These are phyloP conservation scores for Trematocara zebra DNA, from an alignment of 2,113 vertebrate genomes.

Conservation along the genomic window DNA sequence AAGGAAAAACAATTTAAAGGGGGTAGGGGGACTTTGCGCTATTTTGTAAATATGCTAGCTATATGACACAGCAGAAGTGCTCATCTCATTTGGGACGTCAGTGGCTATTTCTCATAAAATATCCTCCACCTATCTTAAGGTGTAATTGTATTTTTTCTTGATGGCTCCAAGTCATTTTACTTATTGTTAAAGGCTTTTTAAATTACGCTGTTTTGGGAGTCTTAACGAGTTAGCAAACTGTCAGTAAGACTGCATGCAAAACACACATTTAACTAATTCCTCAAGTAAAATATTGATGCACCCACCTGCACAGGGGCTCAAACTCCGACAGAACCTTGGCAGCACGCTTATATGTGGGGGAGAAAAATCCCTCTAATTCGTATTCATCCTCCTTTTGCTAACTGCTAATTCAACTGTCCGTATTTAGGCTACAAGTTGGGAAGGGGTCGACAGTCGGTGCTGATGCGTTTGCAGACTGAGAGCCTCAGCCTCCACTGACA, in stretches of 20 bases:
- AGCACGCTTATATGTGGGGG: background rate
- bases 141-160: background rate
- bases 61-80: background rate
- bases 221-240: background rate
- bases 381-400: background rate
- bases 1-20: background rate
- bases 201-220: background rate
- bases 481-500: constrained; percentile 6
- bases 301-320: constrained; percentile 26
- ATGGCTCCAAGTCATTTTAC: background rate
- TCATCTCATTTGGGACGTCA: background rate
- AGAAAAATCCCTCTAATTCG: background rate
- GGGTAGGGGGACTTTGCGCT: background rate
- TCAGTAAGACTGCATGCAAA: background rate
- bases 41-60: background rate
- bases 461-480: background rate
- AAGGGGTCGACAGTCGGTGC: background rate
- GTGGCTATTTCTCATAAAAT: background rate
- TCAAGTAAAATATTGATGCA: background rate
- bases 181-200: background rate
- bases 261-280: background rate
- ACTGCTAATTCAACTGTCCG: background rate
- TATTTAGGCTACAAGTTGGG: background rate
- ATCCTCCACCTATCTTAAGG: background rate
- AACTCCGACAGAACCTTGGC: background rate